Evolutionary conservation across 1,140 invertebrate species (phyloP), one percentile per base, ranked within the genome.

Genomic region (Diploscapter pachys): DNA sequence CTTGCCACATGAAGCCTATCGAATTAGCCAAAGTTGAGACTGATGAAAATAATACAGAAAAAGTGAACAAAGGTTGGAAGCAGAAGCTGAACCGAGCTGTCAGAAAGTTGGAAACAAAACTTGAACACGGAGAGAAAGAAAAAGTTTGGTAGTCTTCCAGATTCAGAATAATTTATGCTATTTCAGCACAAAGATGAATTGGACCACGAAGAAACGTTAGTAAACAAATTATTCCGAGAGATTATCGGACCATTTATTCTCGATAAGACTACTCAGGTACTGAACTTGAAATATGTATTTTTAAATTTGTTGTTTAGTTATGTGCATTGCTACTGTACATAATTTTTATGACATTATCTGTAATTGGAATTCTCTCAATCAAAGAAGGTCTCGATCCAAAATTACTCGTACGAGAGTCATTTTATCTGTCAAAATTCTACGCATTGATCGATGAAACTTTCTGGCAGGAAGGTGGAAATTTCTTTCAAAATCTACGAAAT

Each of bases 331-430:
- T 94, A 0, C 86, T 91, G 8, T 98, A 96, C 86, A 87, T 90
- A 5, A 87, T 89, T 0, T 98, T 97, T 83, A 82, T 96, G 2
- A 89, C 89, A 2, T 92, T 94, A 3, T 93, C 93, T 2, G 89
- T 93, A 59, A 96, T 93, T 86, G 94, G 94, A 2, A 89, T 94
- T 0, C 92, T 91, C 0, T 91, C 91, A 75, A 90, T 96, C 54
- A 90, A 94, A 84, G 94, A 83, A 64, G 81, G 82, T 31, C 63
- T 83, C 49, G 77, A 82, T 71, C 79, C 81, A 4, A 74, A 78
- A 62, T 79, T 79, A 61, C 55, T 81, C 5, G 80, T 83, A 57
- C 64, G 80, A 51, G 63, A 73, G n/a, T 77, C 73, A 6, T 86
- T 86, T 63, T 85, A 85, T 73, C 73, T 85, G 11, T 78, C 71